Base-by-base conservation (phyloP, 2,888 invertebrate genomes). In the Agonopterix alstromeriana region DNA sequence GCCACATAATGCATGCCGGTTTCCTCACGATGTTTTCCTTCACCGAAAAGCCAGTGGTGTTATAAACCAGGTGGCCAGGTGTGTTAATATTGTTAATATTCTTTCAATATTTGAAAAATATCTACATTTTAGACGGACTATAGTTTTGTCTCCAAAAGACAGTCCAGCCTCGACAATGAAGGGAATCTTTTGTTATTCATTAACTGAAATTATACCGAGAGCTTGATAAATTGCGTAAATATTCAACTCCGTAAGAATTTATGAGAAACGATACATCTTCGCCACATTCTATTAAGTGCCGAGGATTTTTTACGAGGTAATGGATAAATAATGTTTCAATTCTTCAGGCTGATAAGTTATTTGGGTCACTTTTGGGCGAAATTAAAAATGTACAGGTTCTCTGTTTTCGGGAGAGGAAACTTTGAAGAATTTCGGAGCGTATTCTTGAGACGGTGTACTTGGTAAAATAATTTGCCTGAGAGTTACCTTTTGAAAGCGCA, bases 181-280 rank as follows among this genome's bases (percentile, higher is more conserved):
- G 7, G 27, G 27, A 27, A 27, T 27, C 27, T 27, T 27, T 27
- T 27, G 52, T 46, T 46, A 45, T 47, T 61, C 63, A 65, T 67
- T 68, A 65, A 67, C 55, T 47, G 53, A 56, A 67, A 66, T 65
- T 62, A 64, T 58, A 51, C 53, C 51, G 48, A 54, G 57, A 65
- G 61, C 63, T 55, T 67, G 65, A 74, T 63, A 60, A 64, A 73
- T 67, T 52, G 54, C 51, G 45, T 47, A 61, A 64, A 63, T 57
- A 61, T 55, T 50, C 53, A 38, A 41, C 49, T 51, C 47, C 10
- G 54, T 58, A 53, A 61, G 52, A 54, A 64, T 70, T 66, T 59
- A 60, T 61, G 61, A 55, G 49, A 36, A 52, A 55, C 53, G 55
- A 63, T 65, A 59, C 63, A 55, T 64, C 58, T 60, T 51, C 49